phyloP scores from a whole-genome alignment of 2,113 vertebrate species.

The Solea senegalensis region DNA sequence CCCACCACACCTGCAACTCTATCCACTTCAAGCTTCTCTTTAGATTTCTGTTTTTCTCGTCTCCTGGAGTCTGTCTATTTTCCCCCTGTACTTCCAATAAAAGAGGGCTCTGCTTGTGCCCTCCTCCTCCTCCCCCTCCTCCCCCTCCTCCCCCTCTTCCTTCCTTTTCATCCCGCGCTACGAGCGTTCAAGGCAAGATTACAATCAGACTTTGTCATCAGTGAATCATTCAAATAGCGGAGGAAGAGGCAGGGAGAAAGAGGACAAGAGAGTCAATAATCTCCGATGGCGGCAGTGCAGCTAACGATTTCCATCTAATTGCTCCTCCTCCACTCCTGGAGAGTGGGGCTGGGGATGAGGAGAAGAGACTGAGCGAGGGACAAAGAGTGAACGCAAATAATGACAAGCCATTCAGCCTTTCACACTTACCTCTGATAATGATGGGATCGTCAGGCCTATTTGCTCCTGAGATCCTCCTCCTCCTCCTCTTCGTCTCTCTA shows the following conservation, averaged over 20 bases:
- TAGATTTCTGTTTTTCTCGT: neutral
- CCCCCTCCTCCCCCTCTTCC: neutral
- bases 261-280: constrained; percentile 68
- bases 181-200: constrained; percentile 59
- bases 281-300: constrained; percentile 51
- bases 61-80: neutral
- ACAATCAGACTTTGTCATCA: constrained; percentile 74
- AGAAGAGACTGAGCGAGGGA: constrained; percentile 26
- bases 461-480: constrained; percentile 32
- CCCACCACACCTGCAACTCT: neutral
- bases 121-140: neutral
- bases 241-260: constrained; percentile 50
- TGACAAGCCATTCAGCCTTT: constrained; percentile 64
- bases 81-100: constrained; percentile 17
- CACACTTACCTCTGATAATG: constrained; percentile 68
- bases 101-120: neutral
- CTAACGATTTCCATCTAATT: constrained; percentile 78
- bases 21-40: constrained; percentile 1
- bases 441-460: constrained; percentile 59
- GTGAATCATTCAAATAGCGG: constrained; percentile 69
- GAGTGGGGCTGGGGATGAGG: constrained; percentile 31
- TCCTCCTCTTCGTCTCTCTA: constrained; percentile 35
- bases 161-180: constrained; percentile 28
- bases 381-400: constrained; percentile 46
- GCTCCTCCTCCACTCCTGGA: constrained; percentile 59